Evolutionary conservation across 2,797 vertebrate genomes (phyloP).

Genomic region (Psittacula derbiana): DNA sequence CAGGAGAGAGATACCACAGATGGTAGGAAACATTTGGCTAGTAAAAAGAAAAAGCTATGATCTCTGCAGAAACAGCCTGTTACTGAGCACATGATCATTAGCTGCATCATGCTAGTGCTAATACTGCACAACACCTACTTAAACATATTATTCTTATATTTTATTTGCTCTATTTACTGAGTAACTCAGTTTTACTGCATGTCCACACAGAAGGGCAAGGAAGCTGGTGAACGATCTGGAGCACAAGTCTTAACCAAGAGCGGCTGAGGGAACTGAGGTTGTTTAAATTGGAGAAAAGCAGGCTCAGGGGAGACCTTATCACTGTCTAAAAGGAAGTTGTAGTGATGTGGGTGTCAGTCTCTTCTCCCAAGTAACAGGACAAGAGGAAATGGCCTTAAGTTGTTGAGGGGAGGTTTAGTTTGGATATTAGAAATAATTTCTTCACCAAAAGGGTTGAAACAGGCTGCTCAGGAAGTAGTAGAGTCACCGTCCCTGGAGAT

Average conservation of each 20-base stretch:
- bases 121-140: background rate
- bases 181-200: background rate
- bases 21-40: background rate
- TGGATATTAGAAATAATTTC: background rate
- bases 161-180: background rate
- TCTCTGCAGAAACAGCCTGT: background rate
- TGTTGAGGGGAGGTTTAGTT: background rate
- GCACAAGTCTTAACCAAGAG: background rate
- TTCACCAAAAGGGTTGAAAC: background rate
- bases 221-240: background rate
- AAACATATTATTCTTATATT: background rate
- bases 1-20: background rate
- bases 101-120: background rate
- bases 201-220: accelerated
- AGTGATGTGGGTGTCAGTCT: background rate
- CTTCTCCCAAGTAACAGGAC: background rate
- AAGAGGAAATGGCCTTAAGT: background rate
- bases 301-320: background rate
- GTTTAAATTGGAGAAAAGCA: background rate
- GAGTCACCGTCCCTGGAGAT: background rate
- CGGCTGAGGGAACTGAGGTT: background rate
- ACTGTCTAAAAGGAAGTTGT: background rate
- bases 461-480: background rate
- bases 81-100: background rate
- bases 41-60: background rate